Base-by-base conservation (phyloP, 2,113 vertebrate genomes). In the Tautogolabrus adspersus region DNA sequence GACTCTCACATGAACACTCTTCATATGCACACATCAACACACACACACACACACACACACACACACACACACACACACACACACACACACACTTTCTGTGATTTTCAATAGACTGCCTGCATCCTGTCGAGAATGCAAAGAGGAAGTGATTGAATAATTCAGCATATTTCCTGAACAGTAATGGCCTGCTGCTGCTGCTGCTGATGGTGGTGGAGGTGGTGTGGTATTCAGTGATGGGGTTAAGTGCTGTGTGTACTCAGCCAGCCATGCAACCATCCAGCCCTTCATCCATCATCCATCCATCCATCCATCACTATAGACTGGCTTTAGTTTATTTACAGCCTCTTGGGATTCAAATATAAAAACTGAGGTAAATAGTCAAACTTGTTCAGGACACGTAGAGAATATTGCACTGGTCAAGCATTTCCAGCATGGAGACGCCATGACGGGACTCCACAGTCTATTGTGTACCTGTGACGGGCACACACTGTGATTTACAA, bases 81-180 rank as follows among this genome's bases (percentile, higher is more conserved):
- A 64, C 55, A 46, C 34, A 69, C 58, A 69, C 51, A 57, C 49
- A 26, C 59, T 66, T 49, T 74, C 73, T 74, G 72, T 78, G 77
- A 89, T 87, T 79, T 86, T 67, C 83, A 66, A 73, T 63, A 67
- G 74, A 78, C 70, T 60, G 55, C 55, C 71, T 79, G 71, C 85
- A 86, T 89, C 86, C 90, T 92, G 83, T 74, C 49, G 84, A 79
- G 79, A 78, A 87, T 65, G 83, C 74, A 86, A 47, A 76, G 72
- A 87, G 87, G 89, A 90, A 86, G 91, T 84, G 83, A 87, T 87
- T 93, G 89, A 93, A 93, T 93, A 85, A 93, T 93, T 93, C 85
- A 93, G 82, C 84, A 78, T 87, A 88, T 91, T 91, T 93, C 91
- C 90, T 93, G 90, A 83, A 90, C 89, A 87, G 82, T 91, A 91